These are phyloP conservation scores for Ips nitidus DNA, from an alignment of 1,140 invertebrate genomes.

Conservation along the genomic window DNA sequence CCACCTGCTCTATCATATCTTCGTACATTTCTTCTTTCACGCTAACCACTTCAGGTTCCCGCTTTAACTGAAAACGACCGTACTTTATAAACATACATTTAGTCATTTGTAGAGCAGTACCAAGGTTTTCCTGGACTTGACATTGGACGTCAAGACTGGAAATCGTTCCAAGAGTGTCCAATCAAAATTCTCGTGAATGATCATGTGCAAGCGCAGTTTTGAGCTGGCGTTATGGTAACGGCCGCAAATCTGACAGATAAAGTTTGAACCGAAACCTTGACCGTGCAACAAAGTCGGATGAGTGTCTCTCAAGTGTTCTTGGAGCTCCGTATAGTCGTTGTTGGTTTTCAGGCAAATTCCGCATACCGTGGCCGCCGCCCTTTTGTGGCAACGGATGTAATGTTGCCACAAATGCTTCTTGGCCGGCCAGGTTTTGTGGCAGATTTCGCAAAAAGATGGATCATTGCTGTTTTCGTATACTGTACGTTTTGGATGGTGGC, in stretches of 20 bases:
- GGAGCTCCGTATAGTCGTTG: conserved; percentile 55
- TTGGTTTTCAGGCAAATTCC: conserved; percentile 63
- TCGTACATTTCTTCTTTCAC: conserved; percentile 33
- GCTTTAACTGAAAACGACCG: not conserved
- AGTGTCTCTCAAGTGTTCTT: conserved; percentile 57
- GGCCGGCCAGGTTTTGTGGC: conserved; percentile 62
- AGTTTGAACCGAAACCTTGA: conserved; percentile 60
- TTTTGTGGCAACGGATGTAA: conserved; percentile 61
- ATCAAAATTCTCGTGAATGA: conserved; percentile 60
- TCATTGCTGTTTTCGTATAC: conserved; percentile 51
- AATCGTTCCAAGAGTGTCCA: conserved; percentile 46
- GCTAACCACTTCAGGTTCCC: conserved; percentile 23
- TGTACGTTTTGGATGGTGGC: conserved; percentile 42
- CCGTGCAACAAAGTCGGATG: conserved; percentile 57
- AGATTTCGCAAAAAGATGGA: conserved; percentile 58
- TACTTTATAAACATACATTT: too few species aligned
- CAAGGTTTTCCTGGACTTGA: conserved; percentile 11
- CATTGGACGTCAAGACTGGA: conserved; percentile 9
- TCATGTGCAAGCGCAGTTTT: conserved; percentile 61
- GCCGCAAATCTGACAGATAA: conserved; percentile 63
- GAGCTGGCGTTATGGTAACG: conserved; percentile 62
- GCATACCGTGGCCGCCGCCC: conserved; percentile 61
- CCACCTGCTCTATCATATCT: conserved; percentile 50
- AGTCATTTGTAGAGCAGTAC: too few species aligned
- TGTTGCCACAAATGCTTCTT: conserved; percentile 67